These are phyloP conservation scores for Vulpes vulpes DNA, from an alignment of 2,113 vertebrate genomes.

Conservation along the genomic window DNA sequence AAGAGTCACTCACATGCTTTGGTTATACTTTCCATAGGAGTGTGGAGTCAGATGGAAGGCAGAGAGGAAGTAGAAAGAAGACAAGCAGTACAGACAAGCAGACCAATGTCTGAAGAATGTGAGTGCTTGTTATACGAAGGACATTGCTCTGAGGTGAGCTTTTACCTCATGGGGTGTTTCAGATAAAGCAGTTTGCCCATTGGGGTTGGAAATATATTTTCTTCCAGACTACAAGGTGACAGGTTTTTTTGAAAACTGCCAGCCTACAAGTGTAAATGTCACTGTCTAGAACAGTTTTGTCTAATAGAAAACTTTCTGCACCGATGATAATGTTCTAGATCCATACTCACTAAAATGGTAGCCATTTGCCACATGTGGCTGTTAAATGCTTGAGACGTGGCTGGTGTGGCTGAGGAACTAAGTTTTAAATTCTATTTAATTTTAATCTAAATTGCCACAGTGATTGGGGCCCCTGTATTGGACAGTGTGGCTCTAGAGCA, in stretches of 20 bases:
- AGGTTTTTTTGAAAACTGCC: not conserved
- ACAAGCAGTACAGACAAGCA: not conserved
- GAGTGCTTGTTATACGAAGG: not conserved
- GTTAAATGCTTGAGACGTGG: not conserved
- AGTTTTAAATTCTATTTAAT: not conserved
- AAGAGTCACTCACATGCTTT: not conserved
- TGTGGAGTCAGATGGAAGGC: not conserved
- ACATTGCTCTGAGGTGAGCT: not conserved
- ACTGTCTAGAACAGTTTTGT: not conserved
- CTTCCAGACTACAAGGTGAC: not conserved
- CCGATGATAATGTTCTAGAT: not conserved
- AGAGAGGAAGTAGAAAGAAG: not conserved
- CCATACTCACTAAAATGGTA: not conserved
- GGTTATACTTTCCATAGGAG: not conserved
- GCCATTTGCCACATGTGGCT: not conserved
- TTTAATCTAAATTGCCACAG: not conserved
- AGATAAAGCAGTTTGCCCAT: not conserved
- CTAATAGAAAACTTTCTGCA: not conserved
- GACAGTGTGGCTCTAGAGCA: not conserved
- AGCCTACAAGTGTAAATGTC: not conserved
- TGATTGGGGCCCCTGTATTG: not conserved
- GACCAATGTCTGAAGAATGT: not conserved
- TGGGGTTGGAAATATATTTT: constrained; percentile 42
- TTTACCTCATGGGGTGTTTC: not conserved
- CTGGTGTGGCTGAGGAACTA: not conserved